These are phyloP conservation scores for Argyrosomus regius DNA, from an alignment of 2,797 vertebrate genomes.

Conservation along the genomic window DNA sequence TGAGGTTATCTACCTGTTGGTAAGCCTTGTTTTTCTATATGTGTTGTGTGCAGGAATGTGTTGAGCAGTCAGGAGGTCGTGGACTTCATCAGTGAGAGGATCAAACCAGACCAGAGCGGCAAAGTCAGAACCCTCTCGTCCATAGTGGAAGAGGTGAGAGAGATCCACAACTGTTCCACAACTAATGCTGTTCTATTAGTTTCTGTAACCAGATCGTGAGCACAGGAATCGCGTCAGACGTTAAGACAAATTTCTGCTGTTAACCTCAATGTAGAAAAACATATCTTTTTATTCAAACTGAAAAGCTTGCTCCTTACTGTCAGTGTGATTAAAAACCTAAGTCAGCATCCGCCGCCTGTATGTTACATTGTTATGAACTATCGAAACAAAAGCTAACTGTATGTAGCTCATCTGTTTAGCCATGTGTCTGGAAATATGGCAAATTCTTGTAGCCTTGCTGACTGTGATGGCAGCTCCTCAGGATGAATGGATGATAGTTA, in stretches of 20 bases:
- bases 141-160: constrained; percentile 94
- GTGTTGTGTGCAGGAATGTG: constrained; percentile 90
- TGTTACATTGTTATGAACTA: too few relatives aligned
- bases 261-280: not conserved
- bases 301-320: too few relatives aligned
- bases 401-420: too few relatives aligned
- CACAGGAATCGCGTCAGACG: not conserved
- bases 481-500: too few relatives aligned
- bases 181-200: too few relatives aligned
- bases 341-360: too few relatives aligned
- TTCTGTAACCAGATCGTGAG: not conserved
- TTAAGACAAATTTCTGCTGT: not conserved
- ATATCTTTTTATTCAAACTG: not conserved
- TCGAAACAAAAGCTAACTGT: too few relatives aligned
- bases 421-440: too few relatives aligned
- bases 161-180: too few relatives aligned
- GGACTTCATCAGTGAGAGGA: constrained; percentile 95
- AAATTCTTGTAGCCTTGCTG: too few relatives aligned
- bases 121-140: constrained; percentile 89
- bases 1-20: not conserved
- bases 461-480: too few relatives aligned
- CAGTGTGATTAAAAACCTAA: too few relatives aligned
- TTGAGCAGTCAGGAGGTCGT: constrained; percentile 99
- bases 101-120: constrained; percentile 89
- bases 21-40: not conserved